These are phyloP conservation scores for Sebastes itinus DNA, from an alignment of 2,797 vertebrate species.

Conservation along the genomic window DNA sequence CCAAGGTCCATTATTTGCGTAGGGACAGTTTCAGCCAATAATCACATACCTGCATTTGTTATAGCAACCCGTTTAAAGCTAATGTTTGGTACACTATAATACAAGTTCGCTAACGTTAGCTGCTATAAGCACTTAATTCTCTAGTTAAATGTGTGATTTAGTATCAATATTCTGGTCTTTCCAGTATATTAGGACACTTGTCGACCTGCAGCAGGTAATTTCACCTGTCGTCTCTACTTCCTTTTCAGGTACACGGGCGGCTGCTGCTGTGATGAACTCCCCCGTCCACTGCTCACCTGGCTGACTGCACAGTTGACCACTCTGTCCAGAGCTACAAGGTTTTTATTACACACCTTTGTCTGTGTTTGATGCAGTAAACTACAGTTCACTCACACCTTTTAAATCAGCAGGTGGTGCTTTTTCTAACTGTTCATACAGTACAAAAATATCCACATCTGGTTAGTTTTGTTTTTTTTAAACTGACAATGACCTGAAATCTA, in stretches of 20 bases:
- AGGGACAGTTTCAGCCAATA: constrained; percentile 61
- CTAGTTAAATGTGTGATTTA: no score
- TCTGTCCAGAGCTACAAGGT: constrained; percentile 69
- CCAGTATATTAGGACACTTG: fast-evolving
- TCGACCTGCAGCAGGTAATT: not conserved
- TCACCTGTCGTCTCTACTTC: constrained; percentile 6
- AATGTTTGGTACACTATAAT: not conserved
- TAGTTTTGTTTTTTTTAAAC: no score
- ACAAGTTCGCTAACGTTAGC: not conserved
- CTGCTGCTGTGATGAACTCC: constrained; percentile 81
- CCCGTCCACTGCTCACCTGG: constrained; percentile 82
- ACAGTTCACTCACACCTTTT: not conserved
- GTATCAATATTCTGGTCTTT: not conserved
- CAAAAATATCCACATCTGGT: not conserved
- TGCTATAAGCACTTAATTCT: no score
- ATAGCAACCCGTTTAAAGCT: not conserved
- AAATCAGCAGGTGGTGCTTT: not conserved
- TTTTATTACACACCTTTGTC: no score
- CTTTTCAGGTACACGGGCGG: constrained; percentile 69
- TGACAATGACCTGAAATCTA: not conserved
- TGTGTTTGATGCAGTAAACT: not conserved
- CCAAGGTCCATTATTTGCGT: not conserved
- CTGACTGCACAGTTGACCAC: constrained; percentile 65
- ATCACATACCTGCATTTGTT: not conserved
- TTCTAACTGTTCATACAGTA: not conserved